Percentiles rank a stretch among this genome's conserved stretches.
These are phyloP conservation scores for Spatulosminthurus flaviceps DNA, from an alignment of 2,888 invertebrate genomes.

Conservation along the genomic window DNA sequence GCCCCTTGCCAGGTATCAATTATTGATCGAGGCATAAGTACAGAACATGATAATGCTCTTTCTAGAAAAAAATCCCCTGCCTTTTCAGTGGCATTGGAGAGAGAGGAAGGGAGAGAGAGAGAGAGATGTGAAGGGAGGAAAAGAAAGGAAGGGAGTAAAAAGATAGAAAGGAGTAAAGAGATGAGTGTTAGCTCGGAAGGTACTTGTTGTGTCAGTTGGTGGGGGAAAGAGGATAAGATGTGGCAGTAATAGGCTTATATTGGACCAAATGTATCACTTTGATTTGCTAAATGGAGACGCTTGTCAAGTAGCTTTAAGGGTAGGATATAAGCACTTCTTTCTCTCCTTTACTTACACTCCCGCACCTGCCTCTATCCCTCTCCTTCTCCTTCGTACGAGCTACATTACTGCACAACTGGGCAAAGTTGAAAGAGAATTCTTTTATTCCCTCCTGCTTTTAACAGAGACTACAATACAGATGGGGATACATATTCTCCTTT, in stretches of 20 bases:
- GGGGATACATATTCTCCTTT: conserved; percentile 2
- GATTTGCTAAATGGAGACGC: conserved; percentile 51
- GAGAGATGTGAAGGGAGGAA: background rate
- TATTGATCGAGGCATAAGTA: conserved; percentile 45
- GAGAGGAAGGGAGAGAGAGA: conserved; percentile 25
- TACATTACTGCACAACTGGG: no score
- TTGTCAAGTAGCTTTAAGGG: conserved; percentile 43
- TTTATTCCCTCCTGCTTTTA: no score
- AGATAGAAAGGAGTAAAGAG: background rate
- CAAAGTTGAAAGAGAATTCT: no score
- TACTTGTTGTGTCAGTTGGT: no score
- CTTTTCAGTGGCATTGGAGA: conserved; percentile 39
- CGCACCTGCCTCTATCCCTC: background rate
- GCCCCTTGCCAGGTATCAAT: conserved; percentile 47
- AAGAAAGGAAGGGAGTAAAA: background rate
- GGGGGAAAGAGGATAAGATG: conserved; percentile 40
- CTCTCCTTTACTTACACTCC: background rate
- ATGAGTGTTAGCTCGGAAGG: no score
- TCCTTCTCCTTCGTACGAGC: no score
- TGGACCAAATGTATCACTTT: conserved; percentile 48
- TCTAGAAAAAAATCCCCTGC: conserved; percentile 37
- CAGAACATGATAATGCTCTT: conserved; percentile 55
- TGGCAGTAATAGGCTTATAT: conserved; percentile 52
- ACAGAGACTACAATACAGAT: background rate
- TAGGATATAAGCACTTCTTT: background rate